These are phyloP conservation scores for Sciurus vulgaris DNA, from an alignment of 2,797 vertebrate species.

Conservation along the genomic window DNA sequence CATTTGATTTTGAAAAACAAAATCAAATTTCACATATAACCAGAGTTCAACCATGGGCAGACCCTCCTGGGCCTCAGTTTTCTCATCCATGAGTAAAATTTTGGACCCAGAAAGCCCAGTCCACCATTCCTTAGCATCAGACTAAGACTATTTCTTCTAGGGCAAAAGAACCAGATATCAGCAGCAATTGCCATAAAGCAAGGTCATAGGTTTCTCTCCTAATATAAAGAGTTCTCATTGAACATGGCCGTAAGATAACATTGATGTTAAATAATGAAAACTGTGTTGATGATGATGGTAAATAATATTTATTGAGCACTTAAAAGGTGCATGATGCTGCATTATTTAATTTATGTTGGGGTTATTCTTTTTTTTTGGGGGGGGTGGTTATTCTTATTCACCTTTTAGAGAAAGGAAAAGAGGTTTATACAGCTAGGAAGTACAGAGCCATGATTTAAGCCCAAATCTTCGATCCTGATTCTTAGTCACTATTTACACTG, in stretches of 20 bases:
- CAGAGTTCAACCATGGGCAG: background rate
- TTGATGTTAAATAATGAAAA: background rate
- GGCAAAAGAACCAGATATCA: background rate
- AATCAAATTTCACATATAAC: background rate
- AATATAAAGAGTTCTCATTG: background rate
- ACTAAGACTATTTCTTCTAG: background rate
- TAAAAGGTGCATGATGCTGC: background rate
- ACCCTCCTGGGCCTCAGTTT: background rate
- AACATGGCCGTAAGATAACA: background rate
- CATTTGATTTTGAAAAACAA: constrained; percentile 13
- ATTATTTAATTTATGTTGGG: background rate
- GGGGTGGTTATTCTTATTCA: background rate
- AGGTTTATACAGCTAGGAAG: background rate
- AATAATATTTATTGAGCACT: background rate
- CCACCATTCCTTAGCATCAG: background rate
- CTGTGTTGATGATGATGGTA: background rate
- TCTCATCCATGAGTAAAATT: background rate
- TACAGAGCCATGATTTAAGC: background rate
- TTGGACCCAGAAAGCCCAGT: background rate
- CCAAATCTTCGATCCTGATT: background rate
- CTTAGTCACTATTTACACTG: background rate
- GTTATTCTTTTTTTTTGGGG: background rate
- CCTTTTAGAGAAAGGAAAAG: background rate
- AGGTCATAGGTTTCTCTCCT: background rate
- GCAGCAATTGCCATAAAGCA: background rate